phyloP scores from a whole-genome alignment of 2,113 vertebrate species.

The Amblyopsis rosae region DNA sequence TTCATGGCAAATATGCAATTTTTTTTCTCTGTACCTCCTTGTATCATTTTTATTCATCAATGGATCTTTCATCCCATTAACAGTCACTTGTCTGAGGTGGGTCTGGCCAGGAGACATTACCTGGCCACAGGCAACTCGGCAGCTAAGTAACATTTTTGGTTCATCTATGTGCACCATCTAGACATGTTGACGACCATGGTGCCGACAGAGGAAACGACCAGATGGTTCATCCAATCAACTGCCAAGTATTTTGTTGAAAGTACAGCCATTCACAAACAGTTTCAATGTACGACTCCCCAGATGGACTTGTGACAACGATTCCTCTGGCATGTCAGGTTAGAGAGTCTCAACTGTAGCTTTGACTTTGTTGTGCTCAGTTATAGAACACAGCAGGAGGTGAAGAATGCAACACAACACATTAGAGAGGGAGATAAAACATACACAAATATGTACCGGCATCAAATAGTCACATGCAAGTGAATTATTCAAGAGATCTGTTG shows the following conservation, averaged over 20 bases:
- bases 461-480: conserved; percentile 65
- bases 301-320: too few species aligned
- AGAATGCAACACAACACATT: conserved; percentile 17
- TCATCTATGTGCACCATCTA: conserved; percentile 24
- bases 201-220: too few species aligned
- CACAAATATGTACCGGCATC: conserved; percentile 60
- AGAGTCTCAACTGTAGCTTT: conserved; percentile 22
- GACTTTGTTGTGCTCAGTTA: conserved; percentile 5
- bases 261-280: too few species aligned
- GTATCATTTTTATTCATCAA: conserved; percentile 27
- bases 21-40: conserved; percentile 31
- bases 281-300: too few species aligned
- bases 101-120: conserved; percentile 46
- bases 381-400: conserved; percentile 3
- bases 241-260: too few species aligned
- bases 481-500: conserved; percentile 61
- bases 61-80: conserved; percentile 32
- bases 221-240: too few species aligned
- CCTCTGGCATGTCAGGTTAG: conserved; percentile 14
- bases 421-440: conserved; percentile 47
- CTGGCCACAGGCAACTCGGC: conserved; percentile 13
- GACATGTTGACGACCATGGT: conserved; percentile 48
- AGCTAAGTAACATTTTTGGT: conserved; percentile 36
- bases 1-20: conserved; percentile 57
- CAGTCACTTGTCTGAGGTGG: conserved; percentile 30